Conservation (phyloP, 2,888 invertebrate genomes). For the Saturnia pavonia region DNA sequence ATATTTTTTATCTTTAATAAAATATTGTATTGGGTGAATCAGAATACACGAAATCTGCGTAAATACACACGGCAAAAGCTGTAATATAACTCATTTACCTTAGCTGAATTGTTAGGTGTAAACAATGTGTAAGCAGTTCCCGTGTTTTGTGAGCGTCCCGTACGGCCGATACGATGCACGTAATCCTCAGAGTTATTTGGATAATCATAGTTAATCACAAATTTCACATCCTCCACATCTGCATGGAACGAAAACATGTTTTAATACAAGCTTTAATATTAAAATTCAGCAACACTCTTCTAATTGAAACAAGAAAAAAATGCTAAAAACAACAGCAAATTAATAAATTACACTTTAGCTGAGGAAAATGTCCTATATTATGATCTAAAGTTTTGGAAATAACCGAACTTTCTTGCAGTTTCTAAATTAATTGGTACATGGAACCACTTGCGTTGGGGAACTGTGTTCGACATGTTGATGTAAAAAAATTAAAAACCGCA, state of each 20-base stretch:
- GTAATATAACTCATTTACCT: constrained; percentile 66
- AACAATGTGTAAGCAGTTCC: constrained; percentile 98
- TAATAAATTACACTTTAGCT: background rate
- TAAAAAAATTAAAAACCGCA: background rate
- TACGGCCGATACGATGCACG: constrained; percentile 97
- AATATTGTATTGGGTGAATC: background rate
- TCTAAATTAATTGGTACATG: background rate
- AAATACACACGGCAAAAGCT: background rate
- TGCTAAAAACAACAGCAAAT: background rate
- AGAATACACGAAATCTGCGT: background rate
- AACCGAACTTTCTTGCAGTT: background rate
- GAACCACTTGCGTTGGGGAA: background rate
- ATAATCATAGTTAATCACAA: constrained; percentile 99
- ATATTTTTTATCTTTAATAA: no score
- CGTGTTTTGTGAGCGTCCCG: constrained; percentile 95
- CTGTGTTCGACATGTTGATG: background rate
- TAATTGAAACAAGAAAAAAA: background rate
- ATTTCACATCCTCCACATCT: constrained; percentile 99
- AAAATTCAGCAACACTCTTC: background rate
- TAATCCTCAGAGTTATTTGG: constrained; percentile 99
- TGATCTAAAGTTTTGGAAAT: background rate
- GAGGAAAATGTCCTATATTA: constrained; percentile 13
- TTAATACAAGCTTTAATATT: background rate
- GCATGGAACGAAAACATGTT: background rate
- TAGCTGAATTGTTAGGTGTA: constrained; percentile 93